phyloP scores from a whole-genome alignment of 2,888 invertebrate species.

The Noctua fimbriata region DNA sequence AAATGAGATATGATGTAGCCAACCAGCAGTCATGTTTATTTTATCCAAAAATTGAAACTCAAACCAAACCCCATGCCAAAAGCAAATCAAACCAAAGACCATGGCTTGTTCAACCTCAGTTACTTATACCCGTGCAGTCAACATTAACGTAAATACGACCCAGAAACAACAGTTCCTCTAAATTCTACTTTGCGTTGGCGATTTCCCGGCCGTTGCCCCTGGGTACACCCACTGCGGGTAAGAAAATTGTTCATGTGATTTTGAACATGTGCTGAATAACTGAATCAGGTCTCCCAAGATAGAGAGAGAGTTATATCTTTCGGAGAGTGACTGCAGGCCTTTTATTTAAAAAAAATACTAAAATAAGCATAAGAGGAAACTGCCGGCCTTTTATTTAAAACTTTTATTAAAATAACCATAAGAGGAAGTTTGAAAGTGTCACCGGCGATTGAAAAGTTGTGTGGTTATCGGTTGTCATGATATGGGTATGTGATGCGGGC shows the following conservation, averaged over 20 bases:
- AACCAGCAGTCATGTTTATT: not conserved
- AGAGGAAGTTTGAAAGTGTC: not conserved
- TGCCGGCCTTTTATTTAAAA: not conserved
- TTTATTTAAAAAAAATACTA: not conserved
- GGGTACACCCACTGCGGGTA: slow-evolving; percentile 53
- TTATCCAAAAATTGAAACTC: not conserved
- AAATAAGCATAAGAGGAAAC: not conserved
- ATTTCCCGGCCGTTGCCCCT: slow-evolving; percentile 55
- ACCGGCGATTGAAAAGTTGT: not conserved
- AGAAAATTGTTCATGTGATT: slow-evolving; percentile 45
- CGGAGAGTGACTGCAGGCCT: not conserved
- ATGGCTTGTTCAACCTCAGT: slow-evolving; percentile 11
- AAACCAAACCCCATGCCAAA: too few species aligned
- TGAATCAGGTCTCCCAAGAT: slow-evolving; percentile 16
- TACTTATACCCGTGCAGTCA: slow-evolving; percentile 30
- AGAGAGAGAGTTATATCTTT: not conserved
- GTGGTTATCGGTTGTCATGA: not conserved
- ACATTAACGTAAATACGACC: slow-evolving; percentile 51
- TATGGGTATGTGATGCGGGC: not conserved
- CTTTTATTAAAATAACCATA: not conserved
- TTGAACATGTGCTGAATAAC: slow-evolving; percentile 24
- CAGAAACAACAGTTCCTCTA: slow-evolving; percentile 56
- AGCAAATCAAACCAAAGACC: too few species aligned
- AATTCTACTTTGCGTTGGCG: slow-evolving; percentile 58
- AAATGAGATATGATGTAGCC: not conserved